These are phyloP conservation scores for Etheostoma nigrum DNA, from an alignment of 2,797 vertebrate genomes.

Conservation along the genomic window DNA sequence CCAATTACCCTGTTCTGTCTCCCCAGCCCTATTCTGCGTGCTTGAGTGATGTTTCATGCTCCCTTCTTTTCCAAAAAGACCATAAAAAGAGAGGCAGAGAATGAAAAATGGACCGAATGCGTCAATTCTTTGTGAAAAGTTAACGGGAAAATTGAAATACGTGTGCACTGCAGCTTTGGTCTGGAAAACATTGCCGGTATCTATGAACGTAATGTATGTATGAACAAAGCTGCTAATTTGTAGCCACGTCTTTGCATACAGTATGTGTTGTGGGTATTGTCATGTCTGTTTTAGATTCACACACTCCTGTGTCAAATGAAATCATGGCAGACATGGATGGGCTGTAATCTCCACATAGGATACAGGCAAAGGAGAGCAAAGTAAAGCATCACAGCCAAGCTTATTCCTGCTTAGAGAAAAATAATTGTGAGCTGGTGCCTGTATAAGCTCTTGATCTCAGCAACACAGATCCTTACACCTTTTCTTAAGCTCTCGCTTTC, in stretches of 20 bases:
- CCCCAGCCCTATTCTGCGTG: constrained; percentile 35
- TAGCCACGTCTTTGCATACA: background rate
- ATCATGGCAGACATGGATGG: constrained; percentile 16
- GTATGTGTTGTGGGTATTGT: background rate
- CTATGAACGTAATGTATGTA: background rate
- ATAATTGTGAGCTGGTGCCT: constrained; percentile 33
- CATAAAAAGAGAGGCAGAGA: constrained; percentile 15
- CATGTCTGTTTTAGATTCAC: background rate
- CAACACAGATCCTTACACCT: constrained; percentile 19
- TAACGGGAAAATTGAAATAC: constrained; percentile 22
- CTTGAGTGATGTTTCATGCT: constrained; percentile 30
- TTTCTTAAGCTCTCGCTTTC: constrained; percentile 16
- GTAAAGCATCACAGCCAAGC: constrained; percentile 9
- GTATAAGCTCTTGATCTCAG: constrained; percentile 57
- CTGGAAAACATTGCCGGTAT: background rate
- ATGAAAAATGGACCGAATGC: constrained; percentile 10
- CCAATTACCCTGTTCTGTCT: constrained; percentile 72
- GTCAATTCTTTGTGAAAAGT: constrained; percentile 16
- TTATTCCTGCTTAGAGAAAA: constrained; percentile 27
- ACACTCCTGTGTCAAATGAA: constrained; percentile 6
- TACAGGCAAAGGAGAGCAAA: constrained; percentile 29
- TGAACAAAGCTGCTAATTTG: background rate
- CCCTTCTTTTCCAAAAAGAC: constrained; percentile 38
- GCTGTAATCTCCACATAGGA: constrained; percentile 34
- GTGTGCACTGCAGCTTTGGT: background rate